Conservation (phyloP, 2,888 invertebrate genomes). For the Acrobeloides nanus region DNA sequence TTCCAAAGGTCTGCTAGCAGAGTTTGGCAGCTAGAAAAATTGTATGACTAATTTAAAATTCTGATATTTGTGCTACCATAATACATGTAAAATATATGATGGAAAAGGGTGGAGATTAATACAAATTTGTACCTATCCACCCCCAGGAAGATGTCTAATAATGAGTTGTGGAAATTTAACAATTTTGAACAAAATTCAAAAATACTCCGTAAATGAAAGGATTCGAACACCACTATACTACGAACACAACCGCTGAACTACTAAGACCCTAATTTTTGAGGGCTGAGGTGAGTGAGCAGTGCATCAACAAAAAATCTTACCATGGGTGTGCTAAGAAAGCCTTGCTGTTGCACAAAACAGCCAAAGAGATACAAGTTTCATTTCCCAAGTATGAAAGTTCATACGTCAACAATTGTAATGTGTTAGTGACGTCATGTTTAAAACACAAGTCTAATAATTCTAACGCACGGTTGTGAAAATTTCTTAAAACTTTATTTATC, state of each 20-base stretch:
- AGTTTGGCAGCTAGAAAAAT: constrained; percentile 66
- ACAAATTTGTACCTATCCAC: too few species aligned
- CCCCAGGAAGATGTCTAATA: too few species aligned
- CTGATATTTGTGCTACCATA: neutral
- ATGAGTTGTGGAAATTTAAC: too few species aligned
- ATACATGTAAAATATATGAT: too few species aligned
- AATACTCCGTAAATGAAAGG: too few species aligned
- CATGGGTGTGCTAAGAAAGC: constrained; percentile 59
- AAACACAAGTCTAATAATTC: constrained; percentile 91
- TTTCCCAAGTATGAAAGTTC: constrained; percentile 95
- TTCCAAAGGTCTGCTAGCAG: constrained; percentile 88
- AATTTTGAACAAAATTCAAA: too few species aligned
- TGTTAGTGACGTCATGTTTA: constrained; percentile 74
- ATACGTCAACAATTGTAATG: constrained; percentile 71
- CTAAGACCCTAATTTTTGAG: too few species aligned
- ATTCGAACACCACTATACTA: too few species aligned
- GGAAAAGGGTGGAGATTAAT: too few species aligned
- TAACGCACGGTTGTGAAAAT: constrained; percentile 84
- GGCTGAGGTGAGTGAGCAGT: too few species aligned
- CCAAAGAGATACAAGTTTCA: constrained; percentile 91
- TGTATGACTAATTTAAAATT: neutral
- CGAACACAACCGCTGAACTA: too few species aligned
- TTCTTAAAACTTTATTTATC: constrained; percentile 69
- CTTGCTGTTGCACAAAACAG: constrained; percentile 83
- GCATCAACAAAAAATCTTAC: constrained; percentile 37